Conservation (phyloP, 1,140 invertebrate species). For the Elysia chlorotica region DNA sequence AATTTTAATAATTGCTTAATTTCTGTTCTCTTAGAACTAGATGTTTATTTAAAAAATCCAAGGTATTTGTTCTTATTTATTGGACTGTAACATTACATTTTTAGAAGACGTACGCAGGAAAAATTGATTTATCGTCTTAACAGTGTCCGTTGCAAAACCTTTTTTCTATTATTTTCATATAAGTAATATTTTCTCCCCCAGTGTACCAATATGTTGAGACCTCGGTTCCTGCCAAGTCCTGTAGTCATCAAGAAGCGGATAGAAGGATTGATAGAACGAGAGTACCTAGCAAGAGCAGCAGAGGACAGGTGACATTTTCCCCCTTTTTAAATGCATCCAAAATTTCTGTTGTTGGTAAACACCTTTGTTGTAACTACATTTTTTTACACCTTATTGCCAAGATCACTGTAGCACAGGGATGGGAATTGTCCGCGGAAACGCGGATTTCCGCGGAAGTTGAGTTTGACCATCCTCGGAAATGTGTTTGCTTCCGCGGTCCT, state of each 20-base stretch:
- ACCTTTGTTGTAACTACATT: no score
- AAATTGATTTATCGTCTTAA: no score
- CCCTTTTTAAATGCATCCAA: background rate
- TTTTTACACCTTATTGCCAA: background rate
- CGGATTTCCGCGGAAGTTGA: constrained; percentile 95
- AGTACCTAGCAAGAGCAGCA: constrained; percentile 94
- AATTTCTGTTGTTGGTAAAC: no score
- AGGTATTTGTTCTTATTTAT: no score
- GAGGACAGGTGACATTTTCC: constrained; percentile 81
- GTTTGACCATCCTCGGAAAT: constrained; percentile 62
- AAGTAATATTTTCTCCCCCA: constrained; percentile 39
- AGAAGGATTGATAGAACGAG: constrained; percentile 97
- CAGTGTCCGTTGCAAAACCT: background rate
- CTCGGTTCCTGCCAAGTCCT: constrained; percentile 95
- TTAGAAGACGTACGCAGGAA: no score
- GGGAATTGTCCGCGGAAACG: constrained; percentile 97
- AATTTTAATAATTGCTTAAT: no score
- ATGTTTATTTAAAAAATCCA: no score
- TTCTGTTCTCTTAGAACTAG: no score
- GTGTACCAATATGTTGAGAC: constrained; percentile 95
- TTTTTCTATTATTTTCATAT: background rate
- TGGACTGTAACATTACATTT: no score
- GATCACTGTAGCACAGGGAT: constrained; percentile 82
- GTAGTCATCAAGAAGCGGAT: constrained; percentile 99
- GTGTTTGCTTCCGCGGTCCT: background rate